Percentiles rank a stretch among this genome's conserved stretches.
Conservation (phyloP, 2,797 vertebrate species). For the Melanogrammus aeglefinus region DNA sequence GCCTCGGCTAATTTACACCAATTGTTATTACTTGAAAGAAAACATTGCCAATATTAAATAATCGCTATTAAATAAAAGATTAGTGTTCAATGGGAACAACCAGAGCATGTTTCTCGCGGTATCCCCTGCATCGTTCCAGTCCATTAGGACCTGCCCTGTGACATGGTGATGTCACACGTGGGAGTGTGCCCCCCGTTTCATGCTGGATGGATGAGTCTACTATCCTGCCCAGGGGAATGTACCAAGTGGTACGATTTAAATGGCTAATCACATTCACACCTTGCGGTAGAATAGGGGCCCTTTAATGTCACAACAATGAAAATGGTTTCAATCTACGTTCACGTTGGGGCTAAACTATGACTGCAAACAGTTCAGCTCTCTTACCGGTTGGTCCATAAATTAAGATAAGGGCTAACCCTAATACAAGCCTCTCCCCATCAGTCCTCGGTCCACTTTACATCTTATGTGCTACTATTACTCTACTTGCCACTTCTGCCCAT, state of each 20-base stretch:
- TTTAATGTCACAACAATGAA: not conserved
- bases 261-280: too few species aligned
- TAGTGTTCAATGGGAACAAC: not conserved
- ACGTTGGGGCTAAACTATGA: not conserved
- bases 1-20: not conserved
- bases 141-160: too few species aligned
- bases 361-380: not conserved
- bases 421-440: not conserved
- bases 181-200: too few species aligned
- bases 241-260: too few species aligned
- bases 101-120: not conserved
- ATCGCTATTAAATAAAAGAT: not conserved
- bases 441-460: not conserved
- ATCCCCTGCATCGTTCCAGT: not conserved
- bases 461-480: not conserved
- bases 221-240: too few species aligned
- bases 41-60: not conserved
- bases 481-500: not conserved
- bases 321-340: not conserved
- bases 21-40: not conserved
- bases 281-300: too few species aligned
- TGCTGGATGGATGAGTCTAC: too few species aligned
- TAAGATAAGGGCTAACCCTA: not conserved
- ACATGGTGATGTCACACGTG: too few species aligned
- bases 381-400: not conserved